phyloP scores from a whole-genome alignment of 2,888 invertebrate species.

The Brachypalpus laphriformis region DNA sequence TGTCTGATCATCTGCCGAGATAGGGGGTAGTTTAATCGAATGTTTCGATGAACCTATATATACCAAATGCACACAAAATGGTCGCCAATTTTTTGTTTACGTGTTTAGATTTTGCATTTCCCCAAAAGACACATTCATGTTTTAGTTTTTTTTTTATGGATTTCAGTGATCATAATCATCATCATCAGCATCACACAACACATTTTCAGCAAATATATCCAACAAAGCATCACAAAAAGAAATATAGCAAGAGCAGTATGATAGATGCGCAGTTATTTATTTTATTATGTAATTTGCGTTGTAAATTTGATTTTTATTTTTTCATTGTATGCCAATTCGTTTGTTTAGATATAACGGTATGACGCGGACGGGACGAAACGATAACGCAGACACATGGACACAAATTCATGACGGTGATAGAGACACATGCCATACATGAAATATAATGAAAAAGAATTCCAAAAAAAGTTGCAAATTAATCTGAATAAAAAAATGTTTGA shows the following conservation, averaged over 20 bases:
- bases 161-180: conserved; percentile 29
- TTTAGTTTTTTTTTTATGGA: conserved; percentile 14
- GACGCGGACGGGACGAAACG: conserved; percentile 52
- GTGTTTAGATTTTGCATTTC: conserved; percentile 46
- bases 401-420: conserved; percentile 59
- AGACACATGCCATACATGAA: conserved; percentile 70
- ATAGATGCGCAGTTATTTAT: neutral
- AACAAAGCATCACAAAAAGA: conserved; percentile 16
- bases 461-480: conserved; percentile 54
- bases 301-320: conserved; percentile 49
- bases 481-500: neutral
- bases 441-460: conserved; percentile 57
- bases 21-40: conserved; percentile 83
- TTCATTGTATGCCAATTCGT: conserved; percentile 39
- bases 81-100: conserved; percentile 50
- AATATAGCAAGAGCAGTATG: neutral
- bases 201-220: conserved; percentile 20
- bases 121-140: conserved; percentile 52
- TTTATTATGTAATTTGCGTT: conserved; percentile 27
- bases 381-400: conserved; percentile 54
- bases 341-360: conserved; percentile 4
- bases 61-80: conserved; percentile 71
- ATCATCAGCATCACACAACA: conserved; percentile 20
- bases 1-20: conserved; percentile 82
- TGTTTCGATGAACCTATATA: conserved; percentile 81